Evolutionary conservation across 92 coral and sea anemone species (phyloP).

Genomic region (Nematostella vectensis): DNA sequence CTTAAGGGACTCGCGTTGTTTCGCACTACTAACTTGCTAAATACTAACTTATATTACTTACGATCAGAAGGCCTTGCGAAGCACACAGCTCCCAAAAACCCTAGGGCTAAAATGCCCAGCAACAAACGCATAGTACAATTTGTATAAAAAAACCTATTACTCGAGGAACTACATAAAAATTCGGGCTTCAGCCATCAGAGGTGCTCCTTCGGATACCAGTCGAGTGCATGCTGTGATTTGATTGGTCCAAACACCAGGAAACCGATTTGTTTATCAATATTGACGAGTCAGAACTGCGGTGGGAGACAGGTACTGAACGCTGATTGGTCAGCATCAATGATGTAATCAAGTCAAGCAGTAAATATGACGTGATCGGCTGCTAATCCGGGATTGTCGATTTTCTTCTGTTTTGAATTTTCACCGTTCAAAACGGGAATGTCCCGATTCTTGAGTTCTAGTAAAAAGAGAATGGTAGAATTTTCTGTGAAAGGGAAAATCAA

Average conservation of each 20-base stretch:
- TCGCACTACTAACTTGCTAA: conserved; percentile 5
- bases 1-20: conserved; percentile 14
- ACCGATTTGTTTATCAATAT: conserved; percentile 61
- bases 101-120: conserved; percentile 56
- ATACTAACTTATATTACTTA: conserved; percentile 25
- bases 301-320: conserved; percentile 48
- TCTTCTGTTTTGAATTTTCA: no score
- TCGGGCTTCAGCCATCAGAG: conserved; percentile 41
- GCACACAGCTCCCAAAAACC: conserved; percentile 46
- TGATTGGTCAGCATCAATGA: conserved; percentile 68
- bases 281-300: conserved; percentile 41
- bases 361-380: conserved; percentile 55
- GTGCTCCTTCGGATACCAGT: conserved; percentile 50
- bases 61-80: conserved; percentile 54
- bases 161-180: conserved; percentile 62
- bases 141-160: conserved; percentile 41
- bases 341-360: conserved; percentile 55
- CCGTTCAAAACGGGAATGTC: no score
- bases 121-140: conserved; percentile 49
- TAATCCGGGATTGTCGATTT: conserved; percentile 31
- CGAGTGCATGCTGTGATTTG: conserved; percentile 54
- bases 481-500: no score
- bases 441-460: no score
- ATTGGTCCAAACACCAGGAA: conserved; percentile 48
- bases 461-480: no score